phyloP scores from a whole-genome alignment of 2,113 vertebrate species.

The Thymallus thymallus region DNA sequence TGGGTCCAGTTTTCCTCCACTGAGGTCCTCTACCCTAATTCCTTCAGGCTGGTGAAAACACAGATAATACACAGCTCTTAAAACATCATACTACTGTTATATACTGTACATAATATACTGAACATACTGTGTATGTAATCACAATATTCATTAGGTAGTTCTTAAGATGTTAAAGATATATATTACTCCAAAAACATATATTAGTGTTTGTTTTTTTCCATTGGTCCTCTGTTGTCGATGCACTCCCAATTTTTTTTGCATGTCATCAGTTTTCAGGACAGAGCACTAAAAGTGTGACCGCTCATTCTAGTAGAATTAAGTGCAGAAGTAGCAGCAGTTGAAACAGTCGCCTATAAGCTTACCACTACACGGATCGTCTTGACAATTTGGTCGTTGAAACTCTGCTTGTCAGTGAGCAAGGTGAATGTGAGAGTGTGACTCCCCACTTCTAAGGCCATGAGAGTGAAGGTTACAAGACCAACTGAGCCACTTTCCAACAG shows the following conservation, averaged over 20 bases:
- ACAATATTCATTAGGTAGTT: background rate
- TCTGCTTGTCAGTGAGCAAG: constrained; percentile 42
- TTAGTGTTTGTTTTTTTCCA: too few relatives aligned
- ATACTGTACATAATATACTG: background rate
- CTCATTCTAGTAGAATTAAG: too few relatives aligned
- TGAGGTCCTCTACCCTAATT: constrained; percentile 70
- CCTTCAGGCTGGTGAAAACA: constrained; percentile 85
- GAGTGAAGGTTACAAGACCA: constrained; percentile 67
- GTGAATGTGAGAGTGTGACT: constrained; percentile 84
- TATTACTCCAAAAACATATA: too few relatives aligned
- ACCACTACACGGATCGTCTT: constrained; percentile 89
- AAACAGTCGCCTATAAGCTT: constrained; percentile 39
- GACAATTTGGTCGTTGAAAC: constrained; percentile 68
- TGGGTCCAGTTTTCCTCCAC: constrained; percentile 83
- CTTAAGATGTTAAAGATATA: too few relatives aligned
- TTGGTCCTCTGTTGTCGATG: too few relatives aligned
- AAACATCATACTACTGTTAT: background rate
- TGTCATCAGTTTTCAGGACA: too few relatives aligned
- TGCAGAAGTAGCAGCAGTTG: too few relatives aligned
- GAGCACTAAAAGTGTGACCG: too few relatives aligned
- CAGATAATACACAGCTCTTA: constrained; percentile 29
- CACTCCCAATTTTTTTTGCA: too few relatives aligned
- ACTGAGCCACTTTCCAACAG: constrained; percentile 53
- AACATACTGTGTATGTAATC: background rate
- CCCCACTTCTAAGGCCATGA: constrained; percentile 83